A percentile compares a stretch with the other conserved stretches of the same genome.
Evolutionary conservation across 2,797 vertebrate species (phyloP).

Genomic region (Uromys caudimaculatus): DNA sequence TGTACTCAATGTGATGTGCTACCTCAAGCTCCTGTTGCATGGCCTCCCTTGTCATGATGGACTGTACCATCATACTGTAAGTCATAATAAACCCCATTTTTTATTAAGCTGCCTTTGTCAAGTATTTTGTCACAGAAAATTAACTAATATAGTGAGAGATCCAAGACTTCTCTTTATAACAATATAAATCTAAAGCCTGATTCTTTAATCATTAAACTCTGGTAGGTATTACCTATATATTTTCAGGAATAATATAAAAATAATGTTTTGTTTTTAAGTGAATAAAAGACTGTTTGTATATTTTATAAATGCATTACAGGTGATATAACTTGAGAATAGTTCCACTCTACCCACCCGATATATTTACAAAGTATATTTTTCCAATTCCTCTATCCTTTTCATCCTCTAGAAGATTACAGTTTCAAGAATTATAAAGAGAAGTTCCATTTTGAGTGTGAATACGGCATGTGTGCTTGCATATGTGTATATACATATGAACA

Average conservation of each 20-base stretch:
- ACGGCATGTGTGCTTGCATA: not conserved
- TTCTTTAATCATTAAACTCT: not conserved
- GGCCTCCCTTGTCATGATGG: too few relatives aligned
- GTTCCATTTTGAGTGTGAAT: not conserved
- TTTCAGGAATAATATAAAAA: not conserved
- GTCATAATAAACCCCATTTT: not conserved
- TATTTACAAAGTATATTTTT: conserved; percentile 9
- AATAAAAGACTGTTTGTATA: not conserved
- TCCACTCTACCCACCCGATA: not conserved
- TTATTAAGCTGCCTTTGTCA: not conserved
- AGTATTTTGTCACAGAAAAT: too few relatives aligned
- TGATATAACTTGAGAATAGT: not conserved
- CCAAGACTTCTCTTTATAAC: not conserved
- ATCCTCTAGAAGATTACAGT: not conserved
- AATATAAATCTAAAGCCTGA: not conserved
- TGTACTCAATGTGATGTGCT: not conserved
- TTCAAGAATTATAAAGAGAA: not conserved
- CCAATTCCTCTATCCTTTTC: not conserved
- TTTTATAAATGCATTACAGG: not conserved
- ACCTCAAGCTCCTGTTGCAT: not conserved
- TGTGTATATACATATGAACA: not conserved
- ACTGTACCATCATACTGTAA: not conserved
- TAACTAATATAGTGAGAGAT: not conserved
- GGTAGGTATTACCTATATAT: not conserved
- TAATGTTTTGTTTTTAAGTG: not conserved